These are phyloP conservation scores for Raja brachyura DNA, from an alignment of 2,113 vertebrate species.

Conservation along the genomic window DNA sequence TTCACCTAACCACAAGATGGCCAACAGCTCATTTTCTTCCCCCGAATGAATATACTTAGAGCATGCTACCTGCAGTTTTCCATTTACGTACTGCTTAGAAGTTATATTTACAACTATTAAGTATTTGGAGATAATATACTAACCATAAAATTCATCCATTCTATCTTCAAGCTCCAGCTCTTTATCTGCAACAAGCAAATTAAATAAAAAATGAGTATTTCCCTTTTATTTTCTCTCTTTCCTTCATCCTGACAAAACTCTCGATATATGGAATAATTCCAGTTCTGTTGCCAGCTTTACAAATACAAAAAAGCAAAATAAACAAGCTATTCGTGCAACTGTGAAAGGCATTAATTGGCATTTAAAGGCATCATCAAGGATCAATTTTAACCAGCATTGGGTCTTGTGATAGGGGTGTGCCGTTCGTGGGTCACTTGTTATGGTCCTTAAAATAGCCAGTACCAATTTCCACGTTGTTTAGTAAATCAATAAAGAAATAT, in stretches of 20 bases:
- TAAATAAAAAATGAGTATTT: not conserved
- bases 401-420: not conserved
- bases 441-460: not conserved
- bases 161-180: not conserved
- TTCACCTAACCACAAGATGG: not conserved
- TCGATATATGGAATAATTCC: not conserved
- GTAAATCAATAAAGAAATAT: not conserved
- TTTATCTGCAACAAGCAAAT: not conserved
- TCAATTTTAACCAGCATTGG: not conserved
- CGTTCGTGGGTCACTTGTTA: not conserved
- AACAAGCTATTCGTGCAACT: not conserved
- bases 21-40: not conserved
- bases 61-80: not conserved
- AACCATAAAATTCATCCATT: conserved; percentile 7
- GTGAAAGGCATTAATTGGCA: not conserved
- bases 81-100: not conserved
- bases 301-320: not conserved
- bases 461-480: not conserved
- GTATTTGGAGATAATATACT: not conserved
- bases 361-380: not conserved
- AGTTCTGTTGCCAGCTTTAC: not conserved
- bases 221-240: not conserved
- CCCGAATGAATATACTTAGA: not conserved
- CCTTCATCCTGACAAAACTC: not conserved
- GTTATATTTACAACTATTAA: not conserved